Conservation (phyloP, 2,113 vertebrate species). For the Onychorhynchus coronatus region DNA sequence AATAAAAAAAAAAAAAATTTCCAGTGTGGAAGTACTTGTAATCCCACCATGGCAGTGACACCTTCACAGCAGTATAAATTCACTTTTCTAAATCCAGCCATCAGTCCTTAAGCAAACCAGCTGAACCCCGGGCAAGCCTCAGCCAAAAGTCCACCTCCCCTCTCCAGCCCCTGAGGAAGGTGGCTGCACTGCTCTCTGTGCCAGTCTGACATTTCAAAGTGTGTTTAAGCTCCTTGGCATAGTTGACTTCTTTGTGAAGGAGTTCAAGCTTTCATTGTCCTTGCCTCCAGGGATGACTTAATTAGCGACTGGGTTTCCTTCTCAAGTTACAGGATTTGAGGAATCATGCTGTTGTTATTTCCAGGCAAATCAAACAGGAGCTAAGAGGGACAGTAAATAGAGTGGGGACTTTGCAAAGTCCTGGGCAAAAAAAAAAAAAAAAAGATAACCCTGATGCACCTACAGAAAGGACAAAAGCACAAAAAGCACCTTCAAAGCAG, state of each 20-base stretch:
- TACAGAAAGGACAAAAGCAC: not conserved
- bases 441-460: not conserved
- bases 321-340: not conserved
- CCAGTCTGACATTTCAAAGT: not conserved
- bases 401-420: too few species aligned
- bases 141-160: not conserved
- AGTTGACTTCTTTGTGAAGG: not conserved
- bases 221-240: slow-evolving; percentile 12
- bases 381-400: not conserved
- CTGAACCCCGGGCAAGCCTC: not conserved
- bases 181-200: not conserved
- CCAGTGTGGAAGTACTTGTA: not conserved
- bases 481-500: not conserved
- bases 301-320: slow-evolving; percentile 15
- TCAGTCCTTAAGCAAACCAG: slow-evolving; percentile 21
- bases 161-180: not conserved
- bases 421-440: not conserved
- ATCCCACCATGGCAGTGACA: not conserved
- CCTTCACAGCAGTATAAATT: not conserved
- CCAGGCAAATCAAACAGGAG: not conserved
- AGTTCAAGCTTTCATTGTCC: slow-evolving; percentile 27
- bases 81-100: not conserved
- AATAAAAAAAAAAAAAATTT: not conserved
- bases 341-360: not conserved
- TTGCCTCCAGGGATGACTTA: slow-evolving; percentile 28